A percentile compares a stretch with the other conserved stretches of the same genome.
Conservation (phyloP, 2,797 vertebrate genomes). For the Psittacula derbiana region DNA sequence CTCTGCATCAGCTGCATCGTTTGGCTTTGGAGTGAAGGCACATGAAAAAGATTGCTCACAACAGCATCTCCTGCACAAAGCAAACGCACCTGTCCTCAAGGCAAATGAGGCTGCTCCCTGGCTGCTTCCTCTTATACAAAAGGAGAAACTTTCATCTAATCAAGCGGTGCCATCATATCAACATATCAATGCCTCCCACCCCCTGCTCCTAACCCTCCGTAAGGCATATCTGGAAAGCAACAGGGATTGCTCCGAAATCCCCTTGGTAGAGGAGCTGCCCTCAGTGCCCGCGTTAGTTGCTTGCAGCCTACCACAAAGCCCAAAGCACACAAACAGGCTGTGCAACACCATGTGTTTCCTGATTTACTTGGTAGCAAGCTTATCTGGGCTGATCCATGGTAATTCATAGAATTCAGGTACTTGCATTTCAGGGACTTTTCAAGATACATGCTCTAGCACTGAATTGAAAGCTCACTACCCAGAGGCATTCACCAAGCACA, state of each 20-base stretch:
- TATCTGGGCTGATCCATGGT: background rate
- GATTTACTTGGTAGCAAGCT: background rate
- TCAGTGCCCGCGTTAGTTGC: fast-evolving
- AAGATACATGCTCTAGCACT: background rate
- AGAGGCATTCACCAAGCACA: background rate
- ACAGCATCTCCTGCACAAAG: background rate
- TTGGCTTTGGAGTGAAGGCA: background rate
- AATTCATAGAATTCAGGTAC: background rate
- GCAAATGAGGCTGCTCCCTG: background rate
- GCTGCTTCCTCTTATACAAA: background rate
- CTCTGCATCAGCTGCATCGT: background rate
- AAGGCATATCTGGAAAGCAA: background rate
- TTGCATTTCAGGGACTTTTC: background rate
- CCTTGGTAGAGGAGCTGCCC: background rate
- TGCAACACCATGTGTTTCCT: fast-evolving
- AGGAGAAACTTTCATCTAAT: background rate
- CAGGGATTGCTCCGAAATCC: background rate
- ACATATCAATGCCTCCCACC: fast-evolving
- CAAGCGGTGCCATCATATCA: fast-evolving
- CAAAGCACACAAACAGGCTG: background rate
- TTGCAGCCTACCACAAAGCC: background rate
- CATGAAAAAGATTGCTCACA: background rate
- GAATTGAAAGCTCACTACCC: background rate
- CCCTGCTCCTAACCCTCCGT: background rate
- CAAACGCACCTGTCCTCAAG: background rate